These are phyloP conservation scores for Tanytarsus gracilentus DNA, from an alignment of 2,888 invertebrate genomes.

Conservation along the genomic window DNA sequence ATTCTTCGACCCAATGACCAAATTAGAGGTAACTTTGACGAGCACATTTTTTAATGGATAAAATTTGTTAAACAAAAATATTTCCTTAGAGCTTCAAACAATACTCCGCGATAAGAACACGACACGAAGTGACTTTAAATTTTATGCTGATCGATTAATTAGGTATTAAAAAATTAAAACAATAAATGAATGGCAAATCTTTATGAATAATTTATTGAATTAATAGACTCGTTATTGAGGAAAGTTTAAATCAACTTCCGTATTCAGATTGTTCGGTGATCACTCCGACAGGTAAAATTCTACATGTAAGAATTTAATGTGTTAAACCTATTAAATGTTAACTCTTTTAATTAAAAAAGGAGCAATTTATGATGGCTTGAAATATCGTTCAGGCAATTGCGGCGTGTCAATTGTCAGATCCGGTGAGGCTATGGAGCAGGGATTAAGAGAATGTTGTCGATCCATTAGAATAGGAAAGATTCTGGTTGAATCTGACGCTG, in stretches of 20 bases:
- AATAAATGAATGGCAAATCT: too few relatives aligned
- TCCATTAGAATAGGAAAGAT: slow-evolving; percentile 99
- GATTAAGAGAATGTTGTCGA: slow-evolving; percentile 90
- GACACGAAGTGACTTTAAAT: slow-evolving; percentile 90
- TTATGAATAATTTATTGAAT: too few relatives aligned
- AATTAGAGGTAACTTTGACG: slow-evolving; percentile 33
- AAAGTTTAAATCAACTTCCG: slow-evolving; percentile 92
- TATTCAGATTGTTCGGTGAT: slow-evolving; percentile 83
- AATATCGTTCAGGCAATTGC: slow-evolving; percentile 95
- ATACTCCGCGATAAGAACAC: slow-evolving; percentile 84
- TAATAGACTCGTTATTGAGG: slow-evolving; percentile 97
- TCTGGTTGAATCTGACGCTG: slow-evolving; percentile 89
- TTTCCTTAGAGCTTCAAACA: slow-evolving; percentile 61
- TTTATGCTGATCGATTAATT: slow-evolving; percentile 95
- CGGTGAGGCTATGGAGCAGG: slow-evolving; percentile 95
- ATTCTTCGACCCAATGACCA: slow-evolving; percentile 40
- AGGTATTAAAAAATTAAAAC: too few relatives aligned
- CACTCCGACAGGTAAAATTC: slow-evolving; percentile 68
- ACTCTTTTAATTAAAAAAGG: slow-evolving; percentile 41
- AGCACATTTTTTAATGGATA: not conserved
- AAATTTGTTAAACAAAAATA: slow-evolving; percentile 42
- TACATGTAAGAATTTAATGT: not conserved
- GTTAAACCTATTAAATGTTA: not conserved
- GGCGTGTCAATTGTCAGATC: slow-evolving; percentile 94
- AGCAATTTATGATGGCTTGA: slow-evolving; percentile 80